These are phyloP conservation scores for Phoebastria nigripes DNA, from an alignment of 2,797 vertebrate species.

Conservation along the genomic window DNA sequence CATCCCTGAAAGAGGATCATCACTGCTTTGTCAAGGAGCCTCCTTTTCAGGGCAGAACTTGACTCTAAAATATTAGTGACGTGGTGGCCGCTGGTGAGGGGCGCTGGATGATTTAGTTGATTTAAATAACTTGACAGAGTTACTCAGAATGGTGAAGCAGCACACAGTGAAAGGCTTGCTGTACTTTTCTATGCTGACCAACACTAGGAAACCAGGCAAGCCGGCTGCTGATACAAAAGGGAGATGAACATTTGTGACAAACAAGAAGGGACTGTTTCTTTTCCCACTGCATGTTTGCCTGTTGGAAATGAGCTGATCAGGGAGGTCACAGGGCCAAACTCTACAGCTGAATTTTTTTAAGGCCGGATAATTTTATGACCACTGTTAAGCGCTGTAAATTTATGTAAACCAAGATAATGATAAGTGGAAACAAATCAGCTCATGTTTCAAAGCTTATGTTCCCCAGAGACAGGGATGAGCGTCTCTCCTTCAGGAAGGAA, in stretches of 20 bases:
- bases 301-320: background rate
- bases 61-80: background rate
- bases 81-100: background rate
- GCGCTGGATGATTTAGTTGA: background rate
- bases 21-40: background rate
- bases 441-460: background rate
- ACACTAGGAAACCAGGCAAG: background rate
- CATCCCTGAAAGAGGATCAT: background rate
- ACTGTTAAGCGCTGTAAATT: background rate
- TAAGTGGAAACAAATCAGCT: constrained; percentile 27
- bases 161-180: background rate
- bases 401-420: constrained; percentile 41
- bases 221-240: background rate
- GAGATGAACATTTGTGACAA: background rate
- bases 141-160: background rate
- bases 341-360: constrained; percentile 23
- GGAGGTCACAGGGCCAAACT: background rate
- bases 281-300: background rate
- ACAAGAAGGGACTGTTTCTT: background rate
- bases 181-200: background rate
- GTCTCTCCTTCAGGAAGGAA: background rate
- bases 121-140: background rate
- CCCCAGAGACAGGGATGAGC: background rate
- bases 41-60: background rate
- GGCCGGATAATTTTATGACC: constrained; percentile 15